A percentile compares a stretch with the other conserved stretches of the same genome.
Evolutionary conservation across 2,113 vertebrate genomes (phyloP).

Genomic region (Ageneiosus marmoratus): DNA sequence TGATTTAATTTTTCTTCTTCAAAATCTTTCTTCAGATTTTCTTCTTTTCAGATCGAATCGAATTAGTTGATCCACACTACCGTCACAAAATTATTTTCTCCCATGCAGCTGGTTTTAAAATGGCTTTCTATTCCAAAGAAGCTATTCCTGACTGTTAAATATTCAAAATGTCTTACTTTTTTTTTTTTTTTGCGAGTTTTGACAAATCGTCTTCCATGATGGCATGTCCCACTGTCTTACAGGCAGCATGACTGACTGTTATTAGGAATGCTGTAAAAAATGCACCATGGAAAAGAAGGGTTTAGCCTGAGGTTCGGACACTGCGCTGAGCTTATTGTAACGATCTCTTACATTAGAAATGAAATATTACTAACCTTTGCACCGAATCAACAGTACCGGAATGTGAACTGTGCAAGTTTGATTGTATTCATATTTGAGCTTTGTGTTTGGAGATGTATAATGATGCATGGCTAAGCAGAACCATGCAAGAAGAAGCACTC

Average conservation of each 20-base stretch:
- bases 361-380: not conserved
- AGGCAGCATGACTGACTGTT: constrained; percentile 29
- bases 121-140: constrained; percentile 23
- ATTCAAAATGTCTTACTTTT: constrained; percentile 17
- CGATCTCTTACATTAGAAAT: constrained; percentile 1
- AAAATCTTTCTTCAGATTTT: not conserved
- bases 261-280: constrained; percentile 7
- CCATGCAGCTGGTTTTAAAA: not conserved
- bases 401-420: not conserved
- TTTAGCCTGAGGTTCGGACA: not conserved
- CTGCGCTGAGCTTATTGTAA: constrained; percentile 7
- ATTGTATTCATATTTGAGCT: not conserved
- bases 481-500: constrained; percentile 16
- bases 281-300: constrained; percentile 2
- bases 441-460: constrained; percentile 12
- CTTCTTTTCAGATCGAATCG: not conserved
- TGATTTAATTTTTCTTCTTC: constrained; percentile 50
- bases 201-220: constrained; percentile 43
- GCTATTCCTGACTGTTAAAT: constrained; percentile 34
- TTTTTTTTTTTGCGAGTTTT: constrained; percentile 22
- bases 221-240: constrained; percentile 44
- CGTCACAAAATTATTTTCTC: not conserved
- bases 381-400: not conserved
- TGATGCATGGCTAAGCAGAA: constrained; percentile 19
- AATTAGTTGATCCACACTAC: not conserved